These are phyloP conservation scores for Sternotherus odoratus DNA, from an alignment of 2,797 vertebrate genomes.

Conservation along the genomic window DNA sequence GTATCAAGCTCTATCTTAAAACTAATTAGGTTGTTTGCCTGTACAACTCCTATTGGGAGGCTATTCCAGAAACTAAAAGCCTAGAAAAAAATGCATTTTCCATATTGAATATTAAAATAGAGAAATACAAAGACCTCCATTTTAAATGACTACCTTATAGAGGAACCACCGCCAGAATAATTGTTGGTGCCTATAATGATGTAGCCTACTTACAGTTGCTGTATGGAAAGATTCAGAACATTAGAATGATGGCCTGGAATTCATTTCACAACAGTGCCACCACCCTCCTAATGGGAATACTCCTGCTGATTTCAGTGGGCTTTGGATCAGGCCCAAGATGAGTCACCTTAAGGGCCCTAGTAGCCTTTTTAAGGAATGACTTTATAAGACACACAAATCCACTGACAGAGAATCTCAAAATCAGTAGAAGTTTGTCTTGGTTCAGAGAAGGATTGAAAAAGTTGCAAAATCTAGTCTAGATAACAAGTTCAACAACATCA, in stretches of 20 bases:
- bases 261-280: background rate
- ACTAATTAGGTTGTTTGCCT: background rate
- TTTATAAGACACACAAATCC: background rate
- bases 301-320: background rate
- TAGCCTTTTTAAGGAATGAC: background rate
- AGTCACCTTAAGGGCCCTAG: background rate
- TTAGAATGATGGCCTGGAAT: background rate
- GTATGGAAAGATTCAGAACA: background rate
- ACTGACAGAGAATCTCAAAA: background rate
- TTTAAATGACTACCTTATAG: constrained; percentile 16
- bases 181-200: background rate
- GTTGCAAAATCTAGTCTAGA: background rate
- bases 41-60: background rate
- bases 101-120: background rate
- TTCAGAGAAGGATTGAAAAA: background rate
- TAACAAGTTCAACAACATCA: background rate
- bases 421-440: background rate
- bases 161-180: background rate
- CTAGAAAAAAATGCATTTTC: constrained; percentile 26
- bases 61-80: background rate
- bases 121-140: constrained; percentile 8
- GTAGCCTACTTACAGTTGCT: background rate
- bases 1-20: background rate
- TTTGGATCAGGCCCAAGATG: background rate
- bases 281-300: background rate